Conservation (phyloP, 2,888 invertebrate genomes). For the Lobophora halterata region DNA sequence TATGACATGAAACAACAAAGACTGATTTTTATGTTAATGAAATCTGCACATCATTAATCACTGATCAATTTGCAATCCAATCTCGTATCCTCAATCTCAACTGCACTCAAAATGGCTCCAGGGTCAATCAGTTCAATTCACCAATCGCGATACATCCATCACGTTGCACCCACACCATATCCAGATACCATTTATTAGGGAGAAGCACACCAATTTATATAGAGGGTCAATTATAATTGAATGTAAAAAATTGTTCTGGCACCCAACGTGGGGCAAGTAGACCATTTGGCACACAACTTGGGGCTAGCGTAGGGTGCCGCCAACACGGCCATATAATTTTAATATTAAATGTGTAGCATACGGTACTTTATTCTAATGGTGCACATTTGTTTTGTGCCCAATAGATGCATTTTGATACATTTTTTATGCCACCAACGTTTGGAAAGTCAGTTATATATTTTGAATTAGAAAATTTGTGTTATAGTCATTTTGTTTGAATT, state of each 20-base stretch:
- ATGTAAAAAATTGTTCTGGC: slow-evolving; percentile 72
- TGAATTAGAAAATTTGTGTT: too few relatives aligned
- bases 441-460: too few relatives aligned
- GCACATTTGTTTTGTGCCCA: slow-evolving; percentile 28
- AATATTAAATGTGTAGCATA: slow-evolving; percentile 65
- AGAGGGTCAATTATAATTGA: slow-evolving; percentile 73
- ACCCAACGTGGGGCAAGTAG: slow-evolving; percentile 41
- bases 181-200: slow-evolving; percentile 69
- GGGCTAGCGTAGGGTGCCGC: slow-evolving; percentile 33
- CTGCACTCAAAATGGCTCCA: slow-evolving; percentile 19
- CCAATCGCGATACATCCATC: slow-evolving; percentile 62
- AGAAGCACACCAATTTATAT: slow-evolving; percentile 74
- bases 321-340: slow-evolving; percentile 62
- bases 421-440: too few relatives aligned
- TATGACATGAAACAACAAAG: too few relatives aligned
- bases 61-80: too few relatives aligned
- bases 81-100: too few relatives aligned
- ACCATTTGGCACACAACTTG: slow-evolving; percentile 26
- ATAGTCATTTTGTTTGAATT: too few relatives aligned
- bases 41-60: too few relatives aligned
- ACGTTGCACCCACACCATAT: slow-evolving; percentile 64
- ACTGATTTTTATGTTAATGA: too few relatives aligned
- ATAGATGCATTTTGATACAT: slow-evolving; percentile 15
- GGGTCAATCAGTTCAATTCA: slow-evolving; percentile 30
- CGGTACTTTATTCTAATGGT: slow-evolving; percentile 37